Evolutionary conservation across 1,140 invertebrate genomes (phyloP).

Genomic region (Drosophila persimilis): DNA sequence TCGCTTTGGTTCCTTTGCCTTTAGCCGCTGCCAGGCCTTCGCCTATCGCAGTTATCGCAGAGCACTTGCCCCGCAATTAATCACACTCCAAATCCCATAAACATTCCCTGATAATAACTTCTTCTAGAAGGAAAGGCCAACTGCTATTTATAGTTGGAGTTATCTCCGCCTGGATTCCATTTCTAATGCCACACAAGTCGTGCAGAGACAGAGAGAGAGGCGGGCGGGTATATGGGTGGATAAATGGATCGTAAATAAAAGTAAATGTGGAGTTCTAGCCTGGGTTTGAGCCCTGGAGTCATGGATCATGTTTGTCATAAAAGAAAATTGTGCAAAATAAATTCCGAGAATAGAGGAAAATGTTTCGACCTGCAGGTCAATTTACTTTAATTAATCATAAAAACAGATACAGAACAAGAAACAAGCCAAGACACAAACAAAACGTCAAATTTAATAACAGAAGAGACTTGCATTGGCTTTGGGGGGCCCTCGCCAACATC

Average conservation of each 20-base stretch:
- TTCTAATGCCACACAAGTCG: constrained; percentile 44
- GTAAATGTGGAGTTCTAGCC: constrained; percentile 32
- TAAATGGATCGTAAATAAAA: constrained; percentile 37
- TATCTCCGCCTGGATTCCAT: constrained; percentile 28
- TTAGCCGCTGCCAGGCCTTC: not conserved
- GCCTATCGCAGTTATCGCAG: not conserved
- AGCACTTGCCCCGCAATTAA: constrained; percentile 37
- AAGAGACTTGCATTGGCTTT: constrained; percentile 8
- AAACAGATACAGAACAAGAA: constrained; percentile 14
- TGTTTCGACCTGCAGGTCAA: constrained; percentile 55
- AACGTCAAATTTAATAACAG: constrained; percentile 38
- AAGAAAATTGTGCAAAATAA: constrained; percentile 52
- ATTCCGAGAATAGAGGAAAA: constrained; percentile 50
- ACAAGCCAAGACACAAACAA: constrained; percentile 1
- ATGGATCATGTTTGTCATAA: constrained; percentile 43
- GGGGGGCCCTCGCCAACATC: too few relatives aligned
- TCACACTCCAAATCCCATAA: constrained; percentile 48
- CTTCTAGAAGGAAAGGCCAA: constrained; percentile 27
- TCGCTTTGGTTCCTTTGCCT: too few relatives aligned
- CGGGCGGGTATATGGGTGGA: not conserved
- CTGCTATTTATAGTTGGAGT: constrained; percentile 50
- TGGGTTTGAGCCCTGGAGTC: constrained; percentile 23
- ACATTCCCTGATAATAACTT: constrained; percentile 41
- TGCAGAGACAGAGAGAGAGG: not conserved
- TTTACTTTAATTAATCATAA: constrained; percentile 67